Percentiles rank a stretch among this genome's conserved stretches.
Conservation (phyloP, 2,113 vertebrate genomes). For the Elephas maximus region DNA sequence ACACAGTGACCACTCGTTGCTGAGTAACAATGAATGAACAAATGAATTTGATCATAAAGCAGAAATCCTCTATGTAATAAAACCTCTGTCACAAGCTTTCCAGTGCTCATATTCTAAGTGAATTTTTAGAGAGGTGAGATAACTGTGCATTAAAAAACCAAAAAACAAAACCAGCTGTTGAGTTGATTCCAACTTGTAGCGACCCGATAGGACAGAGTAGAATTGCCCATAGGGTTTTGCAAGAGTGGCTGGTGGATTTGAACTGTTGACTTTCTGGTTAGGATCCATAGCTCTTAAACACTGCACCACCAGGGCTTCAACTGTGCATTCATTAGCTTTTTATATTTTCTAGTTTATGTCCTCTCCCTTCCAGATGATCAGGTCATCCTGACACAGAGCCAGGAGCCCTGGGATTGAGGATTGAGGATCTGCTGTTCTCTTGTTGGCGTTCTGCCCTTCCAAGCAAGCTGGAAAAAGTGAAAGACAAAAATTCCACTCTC, state of each 20-base stretch:
- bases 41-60: not conserved
- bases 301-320: too few relatives aligned
- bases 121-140: not conserved
- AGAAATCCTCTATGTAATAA: not conserved
- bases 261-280: too few relatives aligned
- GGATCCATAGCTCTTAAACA: too few relatives aligned
- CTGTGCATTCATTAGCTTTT: not conserved
- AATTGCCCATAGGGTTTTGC: too few relatives aligned
- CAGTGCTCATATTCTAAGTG: not conserved
- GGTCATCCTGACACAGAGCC: not conserved
- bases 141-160: not conserved
- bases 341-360: not conserved
- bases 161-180: too few relatives aligned
- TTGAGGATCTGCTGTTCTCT: not conserved
- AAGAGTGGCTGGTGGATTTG: too few relatives aligned
- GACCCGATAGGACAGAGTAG: too few relatives aligned
- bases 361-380: not conserved
- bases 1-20: not conserved
- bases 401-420: not conserved
- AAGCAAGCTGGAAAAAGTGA: constrained; percentile 33
- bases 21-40: not conserved
- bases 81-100: not conserved
- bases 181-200: too few relatives aligned
- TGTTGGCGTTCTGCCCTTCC: not conserved
- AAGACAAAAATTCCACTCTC: constrained; percentile 25